Base-by-base conservation (phyloP, 2,888 invertebrate species). In the Chrysotoxum bicinctum region DNA sequence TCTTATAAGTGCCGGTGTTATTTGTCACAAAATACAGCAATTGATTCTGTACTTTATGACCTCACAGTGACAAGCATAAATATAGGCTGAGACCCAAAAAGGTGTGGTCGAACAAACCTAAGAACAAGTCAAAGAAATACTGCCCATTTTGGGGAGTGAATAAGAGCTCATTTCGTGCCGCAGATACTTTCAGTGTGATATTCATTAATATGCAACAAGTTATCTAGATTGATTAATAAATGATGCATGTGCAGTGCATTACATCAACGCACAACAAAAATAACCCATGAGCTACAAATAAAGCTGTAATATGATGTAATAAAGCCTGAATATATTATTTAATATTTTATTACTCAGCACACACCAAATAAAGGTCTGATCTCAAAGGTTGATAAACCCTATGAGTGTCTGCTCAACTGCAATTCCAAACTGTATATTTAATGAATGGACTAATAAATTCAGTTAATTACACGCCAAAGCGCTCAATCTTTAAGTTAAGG, bases 11-110 rank as follows among this genome's bases (percentile, higher is more conserved):
- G 64, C 35, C 69, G 43, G 80, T 58, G 76, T 76, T 64, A 81
- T 81, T 81, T 81, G 81, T 81, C 81, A 81, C 76, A 81, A 76
- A 70, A 70, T 56, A 35, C 70, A 81, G 76, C 81, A 76, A 81
- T 76, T 81, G 81, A 40, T 50, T 70, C 58, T 72, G 76, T 66
- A 66, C 66, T 76, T 76, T 81, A 81, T 48, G 48, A 23, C 48
- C 60, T 45, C 62, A 76, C 56, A 58, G 14, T 72, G 66, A 76
- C 76, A 81, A 52, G 66, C n/a, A n/a, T 5, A 26, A 26, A 26
- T 52, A n/a, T 9, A 16, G 26, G 30, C 30, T 5, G 1, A 16
- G 30, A 30, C 54, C 32, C 32, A 12, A 14, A 52, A 26, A 81
- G 76, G 81, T 70, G 70, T 52, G 70, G 70, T 35, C 3, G 10